Conservation (phyloP, 2,888 invertebrate species). For the Ischnura elegans region DNA sequence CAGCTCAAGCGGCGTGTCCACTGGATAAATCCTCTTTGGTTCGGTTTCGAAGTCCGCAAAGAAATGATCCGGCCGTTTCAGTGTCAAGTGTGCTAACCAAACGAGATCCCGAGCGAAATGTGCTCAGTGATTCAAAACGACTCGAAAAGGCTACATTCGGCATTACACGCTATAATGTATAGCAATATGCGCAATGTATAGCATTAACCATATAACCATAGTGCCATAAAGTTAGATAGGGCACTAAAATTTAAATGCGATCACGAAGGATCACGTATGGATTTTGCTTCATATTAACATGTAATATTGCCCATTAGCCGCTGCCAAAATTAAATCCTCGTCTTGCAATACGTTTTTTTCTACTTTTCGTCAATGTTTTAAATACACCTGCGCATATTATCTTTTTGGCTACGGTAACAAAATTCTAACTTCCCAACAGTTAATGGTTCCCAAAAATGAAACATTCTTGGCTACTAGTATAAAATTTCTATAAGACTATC, state of each 20-base stretch:
- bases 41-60: not conserved
- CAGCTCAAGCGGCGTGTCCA: not conserved
- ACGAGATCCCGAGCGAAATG: not conserved
- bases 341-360: too few relatives aligned
- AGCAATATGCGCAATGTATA: not conserved
- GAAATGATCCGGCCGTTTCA: not conserved
- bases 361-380: too few relatives aligned
- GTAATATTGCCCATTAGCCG: not conserved
- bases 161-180: not conserved
- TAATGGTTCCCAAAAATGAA: too few relatives aligned
- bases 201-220: not conserved
- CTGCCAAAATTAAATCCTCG: too few relatives aligned
- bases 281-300: not conserved
- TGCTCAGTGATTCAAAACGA: not conserved
- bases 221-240: too few relatives aligned
- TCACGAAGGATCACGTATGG: not conserved
- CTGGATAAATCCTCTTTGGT: not conserved
- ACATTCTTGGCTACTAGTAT: too few relatives aligned
- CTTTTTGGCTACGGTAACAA: too few relatives aligned
- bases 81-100: not conserved
- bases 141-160: not conserved
- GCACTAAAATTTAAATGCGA: not conserved
- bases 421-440: too few relatives aligned
- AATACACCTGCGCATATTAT: too few relatives aligned
- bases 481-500: too few relatives aligned